Base-by-base conservation (phyloP, 2,797 vertebrate species). In the Pterois miles region DNA sequence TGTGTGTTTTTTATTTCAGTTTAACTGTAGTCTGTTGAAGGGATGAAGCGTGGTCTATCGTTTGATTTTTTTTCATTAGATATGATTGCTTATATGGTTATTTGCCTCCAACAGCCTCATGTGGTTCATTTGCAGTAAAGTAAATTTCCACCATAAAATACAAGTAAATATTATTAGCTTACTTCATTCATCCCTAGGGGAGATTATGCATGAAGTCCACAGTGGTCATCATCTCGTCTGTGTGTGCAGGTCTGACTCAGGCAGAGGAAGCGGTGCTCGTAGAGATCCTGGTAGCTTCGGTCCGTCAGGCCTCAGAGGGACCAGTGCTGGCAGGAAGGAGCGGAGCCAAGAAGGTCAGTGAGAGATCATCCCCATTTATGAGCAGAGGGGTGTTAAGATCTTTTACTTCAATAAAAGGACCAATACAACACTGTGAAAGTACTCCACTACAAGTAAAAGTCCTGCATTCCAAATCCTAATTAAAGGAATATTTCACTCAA, bases 241-340 rank as follows among this genome's bases (percentile, higher is more conserved):
- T 71, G 40, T 23, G 27, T 60, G 53, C 5, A 97, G 97, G 88
- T 70, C 86, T 97, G 59, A 95, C 89, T 0, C 82, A 78, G 59
- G 87, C 85, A 71, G 95, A 98, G 60, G 88, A 96, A 84, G 90
- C 69, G 0, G 87, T 93, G 56, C 94, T 98, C 3, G 94, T 96
- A 1, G 97, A 98, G 93, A 93, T 98, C 54, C 87, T 98, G 78
- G 84, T 97, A 0, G 96, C 96, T 2, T 96, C 96, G 0, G 94
- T 96, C 58, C 96, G 95, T 85, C 97, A 98, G 93, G 96, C 97
- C 54, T 95, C 95, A 58, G 96, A 98, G 84, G 97, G 96, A 31
- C 96, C 96, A 29, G 94, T 87, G 50, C 94, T 96, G 74, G 93
- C 93, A 13, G 97, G 97, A 59, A 96, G 97, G 93, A 96, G 93